Evolutionary conservation across 2,888 invertebrate genomes (phyloP).

Genomic region (Drosophila trichaetosa): DNA sequence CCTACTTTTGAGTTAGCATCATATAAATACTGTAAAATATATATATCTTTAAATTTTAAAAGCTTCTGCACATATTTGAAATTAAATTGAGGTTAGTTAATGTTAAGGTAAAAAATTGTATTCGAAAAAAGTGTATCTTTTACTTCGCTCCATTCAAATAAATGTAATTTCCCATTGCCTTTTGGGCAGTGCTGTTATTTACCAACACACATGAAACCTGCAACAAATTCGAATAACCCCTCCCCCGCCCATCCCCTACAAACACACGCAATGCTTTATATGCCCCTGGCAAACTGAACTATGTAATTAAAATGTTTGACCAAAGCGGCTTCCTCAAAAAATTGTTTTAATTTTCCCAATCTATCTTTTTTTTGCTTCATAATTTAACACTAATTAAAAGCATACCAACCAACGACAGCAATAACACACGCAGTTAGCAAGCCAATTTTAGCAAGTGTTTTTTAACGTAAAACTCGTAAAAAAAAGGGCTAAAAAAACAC

Average conservation of each 20-base stretch:
- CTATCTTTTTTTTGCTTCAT: slow-evolving; percentile 28
- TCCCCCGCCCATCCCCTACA: not conserved
- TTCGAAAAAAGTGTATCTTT: slow-evolving; percentile 5
- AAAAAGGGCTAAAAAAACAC: not conserved
- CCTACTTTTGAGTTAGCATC: not conserved
- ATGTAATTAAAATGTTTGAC: slow-evolving; percentile 72
- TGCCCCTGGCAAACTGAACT: slow-evolving; percentile 40
- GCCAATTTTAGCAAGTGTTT: slow-evolving; percentile 25
- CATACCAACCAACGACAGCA: slow-evolving; percentile 34
- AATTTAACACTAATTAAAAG: slow-evolving; percentile 55
- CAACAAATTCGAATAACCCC: slow-evolving; percentile 14
- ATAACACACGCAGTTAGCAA: slow-evolving; percentile 26
- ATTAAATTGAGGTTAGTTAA: not conserved
- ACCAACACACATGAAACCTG: slow-evolving; percentile 20
- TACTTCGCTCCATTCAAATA: not conserved
- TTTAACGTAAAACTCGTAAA: slow-evolving; percentile 22
- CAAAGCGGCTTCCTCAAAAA: slow-evolving; percentile 30
- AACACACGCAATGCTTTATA: not conserved
- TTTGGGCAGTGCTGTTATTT: slow-evolving; percentile 1
- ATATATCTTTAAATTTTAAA: not conserved
- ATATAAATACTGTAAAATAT: not conserved
- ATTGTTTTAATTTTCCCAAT: slow-evolving; percentile 26
- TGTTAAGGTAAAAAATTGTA: not conserved
- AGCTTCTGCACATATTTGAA: not conserved
- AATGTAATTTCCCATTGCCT: slow-evolving; percentile 13